phyloP scores from a whole-genome alignment of 2,888 invertebrate species.

The Clusia tigrina region DNA sequence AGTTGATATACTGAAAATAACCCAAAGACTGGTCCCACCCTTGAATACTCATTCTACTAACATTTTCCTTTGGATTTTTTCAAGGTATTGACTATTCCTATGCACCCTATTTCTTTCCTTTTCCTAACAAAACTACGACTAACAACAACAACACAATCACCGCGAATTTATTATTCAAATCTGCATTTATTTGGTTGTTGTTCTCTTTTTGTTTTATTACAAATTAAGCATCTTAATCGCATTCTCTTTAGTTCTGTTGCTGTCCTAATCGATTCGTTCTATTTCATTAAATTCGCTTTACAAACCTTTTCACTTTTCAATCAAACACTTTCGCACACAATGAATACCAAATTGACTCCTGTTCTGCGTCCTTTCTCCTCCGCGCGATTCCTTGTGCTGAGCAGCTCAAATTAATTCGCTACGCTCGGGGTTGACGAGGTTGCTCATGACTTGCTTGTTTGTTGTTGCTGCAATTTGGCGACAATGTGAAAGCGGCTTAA shows the following conservation, averaged over 20 bases:
- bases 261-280: conserved; percentile 13
- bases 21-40: too few relatives aligned
- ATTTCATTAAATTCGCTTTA: conserved; percentile 4
- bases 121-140: too few relatives aligned
- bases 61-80: too few relatives aligned
- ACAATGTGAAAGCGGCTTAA: background rate
- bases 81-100: background rate
- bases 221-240: too few relatives aligned
- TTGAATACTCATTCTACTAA: too few relatives aligned
- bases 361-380: background rate
- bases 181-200: background rate
- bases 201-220: too few relatives aligned
- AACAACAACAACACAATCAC: too few relatives aligned
- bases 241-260: background rate
- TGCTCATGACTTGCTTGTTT: background rate
- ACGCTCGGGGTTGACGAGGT: conserved; percentile 1
- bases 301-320: background rate
- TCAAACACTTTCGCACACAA: conserved; percentile 11
- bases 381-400: background rate
- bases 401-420: background rate
- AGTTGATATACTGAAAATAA: too few relatives aligned
- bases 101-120: background rate
- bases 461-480: background rate
- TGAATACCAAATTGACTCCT: conserved; percentile 7
- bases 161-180: background rate